Base-by-base conservation (phyloP, 2,113 vertebrate species). In the Bostrychus sinensis region DNA sequence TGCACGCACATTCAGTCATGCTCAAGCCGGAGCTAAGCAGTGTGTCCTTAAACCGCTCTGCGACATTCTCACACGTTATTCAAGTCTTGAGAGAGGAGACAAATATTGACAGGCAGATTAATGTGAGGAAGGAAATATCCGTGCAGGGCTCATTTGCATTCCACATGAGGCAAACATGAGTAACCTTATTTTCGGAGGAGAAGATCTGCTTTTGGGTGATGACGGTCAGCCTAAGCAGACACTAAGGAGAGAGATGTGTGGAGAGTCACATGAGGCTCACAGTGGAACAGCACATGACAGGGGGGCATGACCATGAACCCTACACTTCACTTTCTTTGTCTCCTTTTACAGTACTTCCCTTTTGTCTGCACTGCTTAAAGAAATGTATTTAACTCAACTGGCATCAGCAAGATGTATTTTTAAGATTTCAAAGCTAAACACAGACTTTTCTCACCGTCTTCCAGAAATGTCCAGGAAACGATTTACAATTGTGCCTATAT, bases 181-280 rank as follows among this genome's bases (percentile, higher is more conserved):
- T 93, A 94, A 97, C 95, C 95, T 96, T 95, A 89, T 94, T 93
- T 87, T 96, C 94, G 82, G 93, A 90, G 88, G 94, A 92, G 94
- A 95, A 95, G 93, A 97, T 95, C 91, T 95, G 93, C 93, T 95
- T 95, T 94, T 95, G 95, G 91, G 94, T 95, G 94, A 97, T 95
- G 92, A 94, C 92, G 92, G 94, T 95, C 94, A 97, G 94, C 92
- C 94, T 96, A 93, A 95, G 90, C 92, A 97, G 94, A 96, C 93
- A 96, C 95, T 97, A 90, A 91, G 93, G 91, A 91, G 85, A 92
- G 83, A 91, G 89, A 92, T 87, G 66, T 50, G 64, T 72, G 91
- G 87, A 91, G 89, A 95, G 89, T 95, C 93, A 93, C 92, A 72
- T 81, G 87, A 77, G 73, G 43, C 43, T 34, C 60, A 90, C 89